Base-by-base conservation (phyloP, 2,113 vertebrate species). In the Ascaphus truei region DNA sequence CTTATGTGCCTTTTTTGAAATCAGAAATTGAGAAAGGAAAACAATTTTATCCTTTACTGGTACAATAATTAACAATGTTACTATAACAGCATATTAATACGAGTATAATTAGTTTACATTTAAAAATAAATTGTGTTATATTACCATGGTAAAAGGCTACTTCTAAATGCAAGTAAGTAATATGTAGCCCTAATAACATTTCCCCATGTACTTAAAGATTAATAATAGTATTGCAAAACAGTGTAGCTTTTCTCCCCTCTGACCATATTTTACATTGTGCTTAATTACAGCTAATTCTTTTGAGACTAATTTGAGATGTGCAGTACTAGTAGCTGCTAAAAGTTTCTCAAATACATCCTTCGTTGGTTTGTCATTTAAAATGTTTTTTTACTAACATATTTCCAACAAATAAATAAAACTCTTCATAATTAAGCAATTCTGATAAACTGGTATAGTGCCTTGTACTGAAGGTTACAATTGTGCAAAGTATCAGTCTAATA, bases 31-130 rank as follows among this genome's bases (percentile, higher is more conserved):
- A 85, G 80, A 86, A 88, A 93, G 83, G 87, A 85, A 79, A 80
- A 85, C 84, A 84, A 77, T 90, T 90, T 90, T 84, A 84, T 89
- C 89, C 84, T 85, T 87, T 86, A 86, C 79, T 82, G 86, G 89
- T 86, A 77, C 81, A 85, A 84, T 87, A 91, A 91, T 88, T 88
- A 89, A 89, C 83, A 88, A 85, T 89, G 84, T 83, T 82, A 88
- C 86, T 85, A 85, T 81, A 88, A 86, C 87, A 77, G 85, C 85
- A 85, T 84, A 84, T 90, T 89, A 89, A 92, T 87, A 87, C 34
- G 85, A 85, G 86, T 82, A 83, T 91, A 83, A 90, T 91, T 90
- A 88, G 87, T 90, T 89, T 89, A 89, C 85, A 90, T 87, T 88
- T 87, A 86, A 86, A 85, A 88, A 85, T 80, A 86, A 89, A 90